A percentile compares a stretch with the other conserved stretches of the same genome.
Evolutionary conservation across 2,113 vertebrate genomes (phyloP).

Genomic region (Cyanocitta stelleri): DNA sequence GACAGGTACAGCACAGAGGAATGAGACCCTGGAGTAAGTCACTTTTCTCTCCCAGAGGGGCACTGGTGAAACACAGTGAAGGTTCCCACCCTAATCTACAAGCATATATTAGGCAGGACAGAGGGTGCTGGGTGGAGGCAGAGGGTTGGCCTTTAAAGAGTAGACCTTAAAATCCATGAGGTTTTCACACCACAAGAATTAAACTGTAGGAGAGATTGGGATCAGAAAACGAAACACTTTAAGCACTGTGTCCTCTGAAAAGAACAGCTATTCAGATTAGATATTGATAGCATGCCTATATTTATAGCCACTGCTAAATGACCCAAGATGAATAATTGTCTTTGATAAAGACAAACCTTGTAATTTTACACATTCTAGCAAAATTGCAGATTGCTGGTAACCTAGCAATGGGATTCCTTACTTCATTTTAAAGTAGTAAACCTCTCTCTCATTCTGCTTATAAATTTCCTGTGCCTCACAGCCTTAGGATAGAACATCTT

Average conservation of each 20-base stretch:
- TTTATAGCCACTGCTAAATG: constrained; percentile 31
- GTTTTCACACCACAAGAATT: neutral
- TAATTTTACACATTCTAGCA: constrained; percentile 35
- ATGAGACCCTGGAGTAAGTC: neutral
- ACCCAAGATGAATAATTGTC: constrained; percentile 1
- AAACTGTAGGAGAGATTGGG: neutral
- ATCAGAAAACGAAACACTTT: neutral
- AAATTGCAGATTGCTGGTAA: constrained; percentile 37
- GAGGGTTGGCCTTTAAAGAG: neutral
- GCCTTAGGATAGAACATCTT: neutral
- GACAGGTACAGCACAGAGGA: neutral
- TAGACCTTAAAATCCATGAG: neutral
- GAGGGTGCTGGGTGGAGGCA: neutral
- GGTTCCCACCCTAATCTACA: fast-evolving
- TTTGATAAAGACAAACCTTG: constrained; percentile 23
- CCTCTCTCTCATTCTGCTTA: neutral
- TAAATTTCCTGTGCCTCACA: neutral
- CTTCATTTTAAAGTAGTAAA: constrained; percentile 16
- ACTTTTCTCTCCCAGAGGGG: neutral
- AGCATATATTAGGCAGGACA: neutral
- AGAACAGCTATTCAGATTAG: neutral
- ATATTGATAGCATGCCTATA: neutral
- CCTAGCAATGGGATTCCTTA: neutral
- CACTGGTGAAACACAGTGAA: neutral
- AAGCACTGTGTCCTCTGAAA: neutral